Evolutionary conservation across 2,888 invertebrate genomes (phyloP).

Genomic region (Euzophera pinguis): DNA sequence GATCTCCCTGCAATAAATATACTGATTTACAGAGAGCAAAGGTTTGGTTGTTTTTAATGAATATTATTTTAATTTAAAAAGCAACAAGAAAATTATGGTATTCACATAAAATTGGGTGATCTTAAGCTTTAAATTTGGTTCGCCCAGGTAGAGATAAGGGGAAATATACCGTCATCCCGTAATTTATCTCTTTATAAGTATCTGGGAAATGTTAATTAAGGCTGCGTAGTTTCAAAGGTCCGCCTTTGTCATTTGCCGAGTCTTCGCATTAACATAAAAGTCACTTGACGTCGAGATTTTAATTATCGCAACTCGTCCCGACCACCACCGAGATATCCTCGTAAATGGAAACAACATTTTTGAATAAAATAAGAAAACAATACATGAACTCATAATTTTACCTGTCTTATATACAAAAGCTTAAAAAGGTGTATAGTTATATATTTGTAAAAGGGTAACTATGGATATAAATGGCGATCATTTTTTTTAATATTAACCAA

Average conservation of each 20-base stretch:
- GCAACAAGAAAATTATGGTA: too few relatives aligned
- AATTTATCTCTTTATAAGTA: constrained; percentile 21
- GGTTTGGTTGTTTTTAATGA: too few relatives aligned
- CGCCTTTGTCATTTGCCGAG: constrained; percentile 59
- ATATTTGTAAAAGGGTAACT: too few relatives aligned
- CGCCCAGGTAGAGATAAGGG: constrained; percentile 3
- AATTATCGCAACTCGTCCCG: constrained; percentile 51
- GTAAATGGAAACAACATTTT: constrained; percentile 47
- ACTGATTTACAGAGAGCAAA: too few relatives aligned
- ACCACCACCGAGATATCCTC: constrained; percentile 49
- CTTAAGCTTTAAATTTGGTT: too few relatives aligned
- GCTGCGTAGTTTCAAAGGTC: constrained; percentile 47
- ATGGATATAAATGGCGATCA: too few relatives aligned
- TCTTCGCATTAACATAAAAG: constrained; percentile 71
- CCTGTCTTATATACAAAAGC: neutral
- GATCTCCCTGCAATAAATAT: too few relatives aligned
- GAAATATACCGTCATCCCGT: neutral
- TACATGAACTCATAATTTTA: constrained; percentile 19
- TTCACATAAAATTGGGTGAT: too few relatives aligned
- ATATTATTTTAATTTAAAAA: too few relatives aligned
- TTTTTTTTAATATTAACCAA: too few relatives aligned
- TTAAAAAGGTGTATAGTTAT: too few relatives aligned
- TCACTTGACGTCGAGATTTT: constrained; percentile 64
- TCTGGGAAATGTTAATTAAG: constrained; percentile 54
- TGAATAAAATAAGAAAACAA: constrained; percentile 33